Evolutionary conservation across 2,888 invertebrate species (phyloP), one percentile per base, ranked within the genome.

Genomic region (Aphodius granarius): DNA sequence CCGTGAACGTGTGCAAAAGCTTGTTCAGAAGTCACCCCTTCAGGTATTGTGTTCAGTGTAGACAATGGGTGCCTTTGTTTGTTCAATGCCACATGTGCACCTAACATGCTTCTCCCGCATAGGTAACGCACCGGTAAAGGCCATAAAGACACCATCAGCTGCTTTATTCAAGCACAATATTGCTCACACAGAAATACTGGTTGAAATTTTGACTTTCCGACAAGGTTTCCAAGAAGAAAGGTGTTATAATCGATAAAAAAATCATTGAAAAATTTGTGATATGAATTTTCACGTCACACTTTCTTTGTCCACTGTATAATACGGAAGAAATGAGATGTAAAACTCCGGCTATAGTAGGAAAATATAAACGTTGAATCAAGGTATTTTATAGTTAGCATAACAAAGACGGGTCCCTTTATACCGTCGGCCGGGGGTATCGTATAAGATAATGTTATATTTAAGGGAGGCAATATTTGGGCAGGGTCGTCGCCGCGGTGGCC

Each of bases 391-490:
- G 70, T 78, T 78, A 77, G 66, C 78, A 78, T 78, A 78, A 78
- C 78, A 78, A 78, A 78, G 78, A 74, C 70, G 22, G 64, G 71
- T 21, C 63, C 17, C 13, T 19, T n/a, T 63, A 20, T 63, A 18
- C 19, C 21, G 19, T 68, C 16, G 16, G 16, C 64, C 21, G 74
- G 73, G 77, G 64, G 68, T 66, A 65, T 77, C 75, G 79, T 79
- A 78, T 79, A 80, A 81, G 80, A 80, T 80, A 81, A 81, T 80
- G 81, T 80, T 79, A 80, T 78, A 78, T 79, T 79, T 79, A 78
- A 76, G 79, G 43, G 78, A 79, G 79, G 78, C 78, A 79, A 80
- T 79, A 80, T 78, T 80, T 77, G 76, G 71, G 73, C 77, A 77
- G n/a, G 19, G 72, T 72, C 74, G 66, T 63, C 21, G 74, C 63